Evolutionary conservation across 2,888 invertebrate species (phyloP), one percentile per base, ranked within the genome.

Genomic region (Pseudococcus jackbeardsleyi): DNA sequence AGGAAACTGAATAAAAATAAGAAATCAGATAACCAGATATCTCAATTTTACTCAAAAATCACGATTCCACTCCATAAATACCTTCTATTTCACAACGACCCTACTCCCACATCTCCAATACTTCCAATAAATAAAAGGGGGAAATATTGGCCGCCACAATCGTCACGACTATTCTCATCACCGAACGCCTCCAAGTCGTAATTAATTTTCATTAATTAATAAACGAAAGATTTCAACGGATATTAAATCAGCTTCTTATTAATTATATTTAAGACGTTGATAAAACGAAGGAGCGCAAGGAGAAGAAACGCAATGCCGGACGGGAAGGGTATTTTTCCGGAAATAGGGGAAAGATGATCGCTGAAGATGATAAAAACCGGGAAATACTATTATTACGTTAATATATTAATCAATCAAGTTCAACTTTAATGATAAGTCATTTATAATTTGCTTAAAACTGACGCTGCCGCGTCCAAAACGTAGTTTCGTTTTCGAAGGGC

Each of bases 381-480:
- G 77, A 86, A 86, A 86, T 86, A 86, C 86, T 46, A 86, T 86
- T 86, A 86, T 86, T 86, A 77, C 86, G 86, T 86, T 86, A 86
- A 86, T 86, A 86, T 86, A 86, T 48, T 86, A 86, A 86, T 86
- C 86, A 86, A 86, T 86, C 86, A 86, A 59, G 86, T 86, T 86
- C 86, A 86, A 77, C 86, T 86, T 86, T 86, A 86, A 86, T 86
- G 86, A 86, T 86, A 86, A 86, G 86, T 86, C 86, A 86, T 86
- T 86, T 86, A 86, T 86, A 86, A 86, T 86, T 86, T 77, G 86
- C 86, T 86, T 86, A 86, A 77, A 68, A 86, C 77, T 12, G 50
- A 86, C 86, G 26, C 26, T 33, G 86, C 86, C 33, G n/a, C 86
- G 68, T 86, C 86, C 77, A 77, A 72, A 86, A 33, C 26, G 26